A percentile compares a stretch with the other conserved stretches of the same genome.
Conservation (phyloP, 2,797 vertebrate species). For the Halcyon chelicuti region DNA sequence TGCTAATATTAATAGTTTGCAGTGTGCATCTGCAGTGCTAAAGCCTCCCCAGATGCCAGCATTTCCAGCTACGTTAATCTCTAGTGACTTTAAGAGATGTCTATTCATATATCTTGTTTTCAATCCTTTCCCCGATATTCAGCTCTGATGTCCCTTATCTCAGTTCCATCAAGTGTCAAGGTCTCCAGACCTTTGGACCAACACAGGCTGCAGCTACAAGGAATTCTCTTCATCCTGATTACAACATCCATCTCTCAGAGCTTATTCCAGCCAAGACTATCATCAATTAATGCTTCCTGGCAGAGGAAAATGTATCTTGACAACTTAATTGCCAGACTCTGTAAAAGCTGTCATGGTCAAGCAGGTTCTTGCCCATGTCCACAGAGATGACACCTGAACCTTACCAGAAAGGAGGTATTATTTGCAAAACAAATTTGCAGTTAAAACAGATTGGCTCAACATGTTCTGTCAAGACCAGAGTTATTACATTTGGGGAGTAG, state of each 20-base stretch:
- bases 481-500: neutral
- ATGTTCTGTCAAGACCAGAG: conserved; percentile 16
- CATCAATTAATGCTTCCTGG: conserved; percentile 34
- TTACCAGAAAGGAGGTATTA: neutral
- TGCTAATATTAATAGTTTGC: neutral
- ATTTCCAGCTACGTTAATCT: neutral
- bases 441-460: conserved; percentile 13
- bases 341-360: conserved; percentile 47
- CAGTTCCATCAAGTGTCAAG: neutral
- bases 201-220: neutral
- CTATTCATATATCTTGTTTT: neutral
- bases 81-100: neutral
- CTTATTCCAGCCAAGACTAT: neutral
- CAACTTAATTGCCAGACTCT: conserved; percentile 31
- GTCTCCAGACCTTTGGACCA: neutral
- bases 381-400: conserved; percentile 22
- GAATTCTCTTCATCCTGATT: neutral
- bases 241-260: neutral
- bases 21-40: neutral
- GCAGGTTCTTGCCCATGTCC: conserved; percentile 43
- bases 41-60: neutral
- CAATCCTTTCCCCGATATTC: neutral
- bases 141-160: neutral
- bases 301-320: conserved; percentile 40
- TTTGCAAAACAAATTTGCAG: conserved; percentile 44